Evolutionary conservation across 2,888 invertebrate genomes (phyloP).

Genomic region (Morpho deidamia): DNA sequence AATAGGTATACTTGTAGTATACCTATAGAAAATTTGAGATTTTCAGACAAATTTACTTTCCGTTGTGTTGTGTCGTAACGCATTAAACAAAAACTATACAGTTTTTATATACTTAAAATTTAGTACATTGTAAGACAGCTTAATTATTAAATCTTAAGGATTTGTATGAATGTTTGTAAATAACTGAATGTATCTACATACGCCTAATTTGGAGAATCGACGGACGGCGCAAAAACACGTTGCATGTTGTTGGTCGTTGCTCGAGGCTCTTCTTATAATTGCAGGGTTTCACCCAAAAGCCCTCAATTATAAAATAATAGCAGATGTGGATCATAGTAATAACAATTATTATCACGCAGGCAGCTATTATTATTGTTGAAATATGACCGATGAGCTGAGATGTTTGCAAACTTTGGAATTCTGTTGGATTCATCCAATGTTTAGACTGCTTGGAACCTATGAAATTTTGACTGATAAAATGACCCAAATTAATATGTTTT

Average conservation of each 20-base stretch:
- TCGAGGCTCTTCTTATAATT: constrained; percentile 75
- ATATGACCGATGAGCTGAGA: constrained; percentile 59
- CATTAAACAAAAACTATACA: not conserved
- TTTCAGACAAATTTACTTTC: too few relatives aligned
- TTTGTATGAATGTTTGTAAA: not conserved
- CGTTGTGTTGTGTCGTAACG: too few relatives aligned
- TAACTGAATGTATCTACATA: not conserved
- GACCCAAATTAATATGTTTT: too few relatives aligned
- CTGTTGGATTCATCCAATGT: constrained; percentile 34
- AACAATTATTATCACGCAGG: constrained; percentile 78
- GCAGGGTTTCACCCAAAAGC: constrained; percentile 76
- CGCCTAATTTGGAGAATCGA: constrained; percentile 23
- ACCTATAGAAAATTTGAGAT: too few relatives aligned
- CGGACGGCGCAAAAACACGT: constrained; percentile 29
- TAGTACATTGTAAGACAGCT: not conserved
- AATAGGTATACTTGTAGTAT: too few relatives aligned
- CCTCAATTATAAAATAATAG: constrained; percentile 79
- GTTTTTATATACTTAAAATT: too few relatives aligned
- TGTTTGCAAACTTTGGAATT: constrained; percentile 67
- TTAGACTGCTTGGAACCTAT: constrained; percentile 19
- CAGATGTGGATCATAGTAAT: constrained; percentile 78
- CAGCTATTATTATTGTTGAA: constrained; percentile 71
- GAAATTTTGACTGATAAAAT: too few relatives aligned
- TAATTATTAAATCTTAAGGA: not conserved
- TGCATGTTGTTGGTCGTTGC: constrained; percentile 65